Percentiles rank a stretch among this genome's conserved stretches.
Conservation (phyloP, 2,888 invertebrate species). For the Phortica magna region DNA sequence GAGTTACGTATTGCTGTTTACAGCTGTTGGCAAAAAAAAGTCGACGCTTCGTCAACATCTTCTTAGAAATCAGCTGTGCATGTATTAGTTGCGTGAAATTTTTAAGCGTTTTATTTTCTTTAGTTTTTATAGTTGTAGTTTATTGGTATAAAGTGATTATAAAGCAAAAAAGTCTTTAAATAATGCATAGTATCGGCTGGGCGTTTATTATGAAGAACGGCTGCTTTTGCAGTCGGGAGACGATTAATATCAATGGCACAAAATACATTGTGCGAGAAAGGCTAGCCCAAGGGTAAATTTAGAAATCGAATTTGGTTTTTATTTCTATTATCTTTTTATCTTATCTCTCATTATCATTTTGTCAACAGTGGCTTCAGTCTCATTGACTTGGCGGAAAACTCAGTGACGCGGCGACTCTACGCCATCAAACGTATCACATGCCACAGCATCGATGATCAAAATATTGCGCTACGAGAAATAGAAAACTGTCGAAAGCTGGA, state of each 20-base stretch:
- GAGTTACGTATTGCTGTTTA: too few species aligned
- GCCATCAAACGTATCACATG: conserved; percentile 90
- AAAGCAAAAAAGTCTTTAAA: background rate
- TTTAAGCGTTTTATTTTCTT: background rate
- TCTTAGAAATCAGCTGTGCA: too few species aligned
- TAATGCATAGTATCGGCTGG: conserved; percentile 85
- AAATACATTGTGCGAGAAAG: conserved; percentile 85
- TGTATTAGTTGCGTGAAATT: background rate
- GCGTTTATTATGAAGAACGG: conserved; percentile 85
- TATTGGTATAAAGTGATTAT: background rate
- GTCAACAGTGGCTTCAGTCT: conserved; percentile 87
- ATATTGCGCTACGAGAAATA: conserved; percentile 85
- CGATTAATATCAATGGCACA: conserved; percentile 84
- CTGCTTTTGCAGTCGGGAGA: conserved; percentile 87
- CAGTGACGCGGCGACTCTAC: conserved; percentile 82
- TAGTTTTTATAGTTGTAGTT: background rate
- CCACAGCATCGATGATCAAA: conserved; percentile 88
- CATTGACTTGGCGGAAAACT: conserved; percentile 87
- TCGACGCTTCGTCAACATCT: too few species aligned
- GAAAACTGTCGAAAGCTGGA: conserved; percentile 84
- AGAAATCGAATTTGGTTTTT: conserved; percentile 21
- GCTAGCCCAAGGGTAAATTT: conserved; percentile 85
- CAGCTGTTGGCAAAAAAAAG: too few species aligned
- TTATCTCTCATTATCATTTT: background rate
- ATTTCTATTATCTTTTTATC: background rate